These are phyloP conservation scores for Odobenus rosmarus DNA, from an alignment of 2,113 vertebrate species.

Conservation along the genomic window DNA sequence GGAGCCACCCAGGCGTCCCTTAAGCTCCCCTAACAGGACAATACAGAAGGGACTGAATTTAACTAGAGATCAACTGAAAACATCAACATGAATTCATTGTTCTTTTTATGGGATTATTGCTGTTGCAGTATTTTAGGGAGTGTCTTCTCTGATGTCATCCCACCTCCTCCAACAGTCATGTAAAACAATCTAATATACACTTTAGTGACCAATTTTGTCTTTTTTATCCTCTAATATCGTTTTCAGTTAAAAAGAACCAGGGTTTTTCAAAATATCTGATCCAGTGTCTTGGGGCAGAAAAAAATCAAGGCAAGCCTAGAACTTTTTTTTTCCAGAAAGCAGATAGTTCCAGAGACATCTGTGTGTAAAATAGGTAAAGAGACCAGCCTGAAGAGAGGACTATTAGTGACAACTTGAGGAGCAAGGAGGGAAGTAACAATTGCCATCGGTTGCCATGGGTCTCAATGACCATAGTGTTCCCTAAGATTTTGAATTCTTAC, in stretches of 20 bases:
- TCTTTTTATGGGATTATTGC: not conserved
- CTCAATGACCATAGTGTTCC: not conserved
- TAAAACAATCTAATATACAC: not conserved
- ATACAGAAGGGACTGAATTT: not conserved
- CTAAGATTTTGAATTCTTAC: not conserved
- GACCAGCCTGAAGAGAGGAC: not conserved
- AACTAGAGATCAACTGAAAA: not conserved
- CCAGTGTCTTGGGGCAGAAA: not conserved
- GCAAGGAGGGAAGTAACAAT: no score
- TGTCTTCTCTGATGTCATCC: not conserved
- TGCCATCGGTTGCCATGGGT: not conserved
- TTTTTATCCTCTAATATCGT: not conserved
- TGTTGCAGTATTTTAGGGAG: not conserved
- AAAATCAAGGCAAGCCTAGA: not conserved
- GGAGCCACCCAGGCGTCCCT: no score
- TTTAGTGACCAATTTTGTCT: not conserved
- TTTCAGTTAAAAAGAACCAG: not conserved
- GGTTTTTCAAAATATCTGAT: conserved; percentile 5
- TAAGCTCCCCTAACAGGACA: not conserved
- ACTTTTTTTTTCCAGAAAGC: not conserved
- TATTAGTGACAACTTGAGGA: not conserved
- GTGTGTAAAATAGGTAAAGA: not conserved
- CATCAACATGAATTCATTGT: not conserved
- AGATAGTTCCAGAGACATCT: not conserved
- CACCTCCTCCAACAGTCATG: not conserved